Conservation (phyloP, 1,140 invertebrate genomes). For the Ridgeia piscesae region DNA sequence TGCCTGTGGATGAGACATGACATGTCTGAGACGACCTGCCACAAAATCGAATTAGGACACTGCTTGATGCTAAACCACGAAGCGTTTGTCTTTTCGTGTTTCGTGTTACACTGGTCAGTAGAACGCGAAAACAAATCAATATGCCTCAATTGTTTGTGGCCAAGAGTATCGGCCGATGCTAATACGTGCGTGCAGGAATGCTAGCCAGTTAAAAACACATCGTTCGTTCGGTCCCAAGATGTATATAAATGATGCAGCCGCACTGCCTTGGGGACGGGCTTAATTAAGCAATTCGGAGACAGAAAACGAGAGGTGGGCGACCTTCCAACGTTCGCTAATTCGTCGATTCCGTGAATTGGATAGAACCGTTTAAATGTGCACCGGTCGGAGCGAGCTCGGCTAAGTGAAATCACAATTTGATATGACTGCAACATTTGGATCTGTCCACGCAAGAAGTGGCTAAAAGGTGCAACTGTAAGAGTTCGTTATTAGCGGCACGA, state of each 20-base stretch:
- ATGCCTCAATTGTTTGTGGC: background rate
- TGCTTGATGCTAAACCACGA: too few species aligned
- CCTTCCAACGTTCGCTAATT: background rate
- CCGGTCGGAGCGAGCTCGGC: too few species aligned
- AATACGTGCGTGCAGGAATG: background rate
- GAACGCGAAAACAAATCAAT: background rate
- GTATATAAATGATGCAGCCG: background rate
- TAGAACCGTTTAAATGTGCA: background rate
- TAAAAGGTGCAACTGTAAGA: background rate
- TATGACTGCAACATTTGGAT: background rate
- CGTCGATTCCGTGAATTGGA: background rate
- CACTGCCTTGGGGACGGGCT: background rate
- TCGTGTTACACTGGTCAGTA: background rate
- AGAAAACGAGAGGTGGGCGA: background rate
- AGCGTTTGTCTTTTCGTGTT: background rate
- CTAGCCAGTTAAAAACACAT: background rate
- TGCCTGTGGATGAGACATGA: too few species aligned
- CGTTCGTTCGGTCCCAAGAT: background rate
- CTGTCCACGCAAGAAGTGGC: background rate
- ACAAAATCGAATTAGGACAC: too few species aligned
- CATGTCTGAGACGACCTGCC: too few species aligned
- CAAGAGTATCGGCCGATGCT: background rate
- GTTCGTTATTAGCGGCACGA: too few species aligned
- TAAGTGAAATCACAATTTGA: background rate
- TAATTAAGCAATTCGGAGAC: background rate